Percentiles rank a stretch among this genome's conserved stretches.
Evolutionary conservation across 1,140 invertebrate genomes (phyloP).

Genomic region (Diabrotica virgifera): DNA sequence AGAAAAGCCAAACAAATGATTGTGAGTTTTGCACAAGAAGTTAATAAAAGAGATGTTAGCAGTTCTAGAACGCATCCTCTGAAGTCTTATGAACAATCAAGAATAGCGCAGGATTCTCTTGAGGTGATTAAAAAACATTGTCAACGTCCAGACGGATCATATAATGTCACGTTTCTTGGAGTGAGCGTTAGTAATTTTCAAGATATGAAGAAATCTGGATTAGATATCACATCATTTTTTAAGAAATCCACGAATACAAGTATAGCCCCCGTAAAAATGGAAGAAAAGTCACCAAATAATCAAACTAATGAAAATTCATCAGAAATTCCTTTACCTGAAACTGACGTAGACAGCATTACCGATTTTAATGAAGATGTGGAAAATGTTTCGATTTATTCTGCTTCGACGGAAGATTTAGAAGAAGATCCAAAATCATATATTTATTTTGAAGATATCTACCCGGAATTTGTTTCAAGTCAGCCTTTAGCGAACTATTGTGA

Average conservation of each 20-base stretch:
- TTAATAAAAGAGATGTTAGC: constrained; percentile 57
- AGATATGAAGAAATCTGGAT: constrained; percentile 52
- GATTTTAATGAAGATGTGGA: constrained; percentile 24
- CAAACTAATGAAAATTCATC: neutral
- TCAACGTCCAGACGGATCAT: constrained; percentile 44
- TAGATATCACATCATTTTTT: constrained; percentile 61
- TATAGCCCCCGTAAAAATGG: constrained; percentile 2
- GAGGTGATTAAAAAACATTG: constrained; percentile 60
- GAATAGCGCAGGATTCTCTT: constrained; percentile 56
- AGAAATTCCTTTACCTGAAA: no score
- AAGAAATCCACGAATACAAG: constrained; percentile 32
- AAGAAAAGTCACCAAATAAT: neutral
- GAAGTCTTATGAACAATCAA: constrained; percentile 59
- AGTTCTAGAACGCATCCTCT: constrained; percentile 59
- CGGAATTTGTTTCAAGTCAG: constrained; percentile 23
- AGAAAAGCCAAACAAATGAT: constrained; percentile 65
- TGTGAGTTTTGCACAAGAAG: constrained; percentile 57
- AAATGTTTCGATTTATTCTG: constrained; percentile 33
- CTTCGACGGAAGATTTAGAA: constrained; percentile 29
- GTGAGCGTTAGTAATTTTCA: constrained; percentile 79
- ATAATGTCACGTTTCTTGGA: constrained; percentile 63
- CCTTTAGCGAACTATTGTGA: constrained; percentile 2
- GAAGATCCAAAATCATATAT: constrained; percentile 23
- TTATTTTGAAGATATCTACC: constrained; percentile 33
- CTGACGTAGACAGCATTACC: neutral